Conservation (phyloP, 2,888 invertebrate species). For the Phyto melanocephala region DNA sequence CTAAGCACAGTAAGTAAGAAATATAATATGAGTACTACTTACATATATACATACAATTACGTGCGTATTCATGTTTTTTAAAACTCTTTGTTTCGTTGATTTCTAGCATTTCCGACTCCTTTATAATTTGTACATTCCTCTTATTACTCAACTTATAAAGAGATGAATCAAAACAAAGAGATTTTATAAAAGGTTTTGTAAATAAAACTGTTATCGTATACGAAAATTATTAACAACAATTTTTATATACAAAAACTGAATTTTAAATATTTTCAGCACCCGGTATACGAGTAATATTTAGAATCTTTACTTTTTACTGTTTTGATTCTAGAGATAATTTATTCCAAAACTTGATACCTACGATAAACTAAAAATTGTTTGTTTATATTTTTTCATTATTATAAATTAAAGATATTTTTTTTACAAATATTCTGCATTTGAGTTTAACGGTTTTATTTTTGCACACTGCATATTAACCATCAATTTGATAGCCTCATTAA, state of each 20-base stretch:
- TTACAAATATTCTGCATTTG: neutral
- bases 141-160: neutral
- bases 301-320: neutral
- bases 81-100: slow-evolving; percentile 4
- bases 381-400: neutral
- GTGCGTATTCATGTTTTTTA: neutral
- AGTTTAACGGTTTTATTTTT: neutral
- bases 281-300: neutral
- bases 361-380: neutral
- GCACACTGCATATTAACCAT: neutral
- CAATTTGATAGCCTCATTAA: slow-evolving; percentile 39
- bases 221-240: too few relatives aligned
- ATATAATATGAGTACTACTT: too few relatives aligned
- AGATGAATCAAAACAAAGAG: too few relatives aligned
- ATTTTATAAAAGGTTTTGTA: neutral
- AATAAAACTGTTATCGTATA: neutral
- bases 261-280: neutral
- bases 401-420: neutral
- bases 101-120: slow-evolving; percentile 37
- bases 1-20: neutral
- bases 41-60: neutral
- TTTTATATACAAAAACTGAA: too few relatives aligned
- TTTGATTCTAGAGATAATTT: neutral
- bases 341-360: neutral
- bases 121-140: neutral